Base-by-base conservation (phyloP, 2,797 vertebrate genomes). In the Moxostoma hubbsi region DNA sequence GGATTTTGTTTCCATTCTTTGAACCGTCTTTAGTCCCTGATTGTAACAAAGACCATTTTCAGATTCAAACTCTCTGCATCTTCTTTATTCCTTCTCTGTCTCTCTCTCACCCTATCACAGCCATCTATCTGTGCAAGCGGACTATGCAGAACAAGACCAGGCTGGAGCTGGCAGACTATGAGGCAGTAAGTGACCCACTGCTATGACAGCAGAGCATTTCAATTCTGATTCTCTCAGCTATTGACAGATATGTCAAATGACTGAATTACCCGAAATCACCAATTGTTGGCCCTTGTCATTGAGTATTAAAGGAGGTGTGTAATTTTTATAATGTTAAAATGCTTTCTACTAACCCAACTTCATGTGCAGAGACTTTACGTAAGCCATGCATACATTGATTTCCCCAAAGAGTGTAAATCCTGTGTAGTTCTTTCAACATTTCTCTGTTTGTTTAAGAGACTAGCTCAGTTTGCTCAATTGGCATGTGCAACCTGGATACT, bases 91-190 rank as follows among this genome's bases (percentile, higher is more conserved):
- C 72, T 16, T 47, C 24, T 49, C 24, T 16, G 1, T 58, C 15
- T 69, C 9, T 36, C 36, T 36, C 36, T 36, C 36, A 36, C 10
- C 36, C 64, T 81, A 68, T 61, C 59, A 54, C 86, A 99, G 97
- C 98, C 81, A 98, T 99, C 91, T 99, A 99, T 90, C 96, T 99
- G 90, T 99, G 97, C 93, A 99, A 99, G 90, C 92, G 98, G 91
- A 99, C 98, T 88, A 99, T 99, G 98, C 98, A 99, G 94, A 99
- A 99, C 88, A 99, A 99, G 91, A 98, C 98, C 7, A 92, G 97
- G 70, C 93, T 99, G 95, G 98, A 99, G 91, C 88, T 99, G 90
- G 97, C 98, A 3, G 98, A 99, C 93, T 99, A 98, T 83, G 98
- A 99, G 93, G 97, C 98, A 79, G 97, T 99, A 92, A 94, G 97